Evolutionary conservation across 53 echinoderm and acorn worm genomes (phyloP).

Genomic region (Holothuria scabra): DNA sequence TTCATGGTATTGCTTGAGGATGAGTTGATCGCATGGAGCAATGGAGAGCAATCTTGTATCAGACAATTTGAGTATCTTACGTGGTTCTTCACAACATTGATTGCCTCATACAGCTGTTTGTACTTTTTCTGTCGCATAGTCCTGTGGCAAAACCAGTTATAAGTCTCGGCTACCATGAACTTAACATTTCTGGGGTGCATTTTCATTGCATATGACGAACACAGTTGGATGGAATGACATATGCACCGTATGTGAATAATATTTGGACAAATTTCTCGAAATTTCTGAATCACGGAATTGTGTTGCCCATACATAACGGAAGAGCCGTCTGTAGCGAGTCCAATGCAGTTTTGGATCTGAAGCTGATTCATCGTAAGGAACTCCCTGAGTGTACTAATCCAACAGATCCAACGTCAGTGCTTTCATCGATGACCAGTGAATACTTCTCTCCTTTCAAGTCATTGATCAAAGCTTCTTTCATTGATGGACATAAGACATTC

Average conservation of each 20-base stretch:
- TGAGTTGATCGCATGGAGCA: neutral
- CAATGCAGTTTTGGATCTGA: neutral
- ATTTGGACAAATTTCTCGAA: no score
- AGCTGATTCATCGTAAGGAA: neutral
- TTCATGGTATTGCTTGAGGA: conserved; percentile 18
- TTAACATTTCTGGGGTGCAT: conserved; percentile 14
- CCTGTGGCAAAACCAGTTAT: conserved; percentile 19
- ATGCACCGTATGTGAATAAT: neutral
- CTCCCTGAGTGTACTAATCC: neutral
- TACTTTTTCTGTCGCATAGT: conserved; percentile 9
- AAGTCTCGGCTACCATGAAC: conserved; percentile 10
- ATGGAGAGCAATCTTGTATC: conserved; percentile 16
- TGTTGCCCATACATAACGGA: neutral
- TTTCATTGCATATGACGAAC: conserved; percentile 9
- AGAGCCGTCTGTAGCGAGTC: neutral
- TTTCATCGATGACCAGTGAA: neutral
- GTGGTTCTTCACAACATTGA: conserved; percentile 9
- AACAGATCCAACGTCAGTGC: conserved; percentile 17
- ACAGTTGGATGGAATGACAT: conserved; percentile 21
- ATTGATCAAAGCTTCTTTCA: conserved; percentile 20
- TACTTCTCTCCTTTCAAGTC: conserved; percentile 21
- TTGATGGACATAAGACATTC: conserved; percentile 19
- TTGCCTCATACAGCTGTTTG: neutral
- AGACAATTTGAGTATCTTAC: conserved; percentile 10
- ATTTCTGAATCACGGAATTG: no score